Evolutionary conservation across 2,797 vertebrate species (phyloP).

Genomic region (Crax fasciolata): DNA sequence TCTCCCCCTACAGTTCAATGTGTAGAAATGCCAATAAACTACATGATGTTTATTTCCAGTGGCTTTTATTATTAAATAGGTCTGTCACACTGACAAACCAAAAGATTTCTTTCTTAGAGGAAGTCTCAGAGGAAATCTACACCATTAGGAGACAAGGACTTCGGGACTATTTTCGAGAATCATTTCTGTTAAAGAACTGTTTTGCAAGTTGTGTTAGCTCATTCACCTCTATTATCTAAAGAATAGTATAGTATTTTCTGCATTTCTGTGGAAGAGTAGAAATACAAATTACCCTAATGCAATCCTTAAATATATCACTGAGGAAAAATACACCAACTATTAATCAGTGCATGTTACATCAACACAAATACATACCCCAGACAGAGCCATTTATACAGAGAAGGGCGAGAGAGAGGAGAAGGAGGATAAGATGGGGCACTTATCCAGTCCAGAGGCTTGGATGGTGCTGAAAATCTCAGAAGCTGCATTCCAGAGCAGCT

Average conservation of each 20-base stretch:
- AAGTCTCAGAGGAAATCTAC: not conserved
- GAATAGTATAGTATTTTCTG: not conserved
- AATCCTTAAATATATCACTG: not conserved
- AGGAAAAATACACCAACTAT: not conserved
- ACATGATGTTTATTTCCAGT: constrained; percentile 7
- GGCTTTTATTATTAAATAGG: constrained; percentile 14
- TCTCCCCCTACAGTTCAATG: constrained; percentile 38
- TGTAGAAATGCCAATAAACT: constrained; percentile 43
- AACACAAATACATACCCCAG: not conserved
- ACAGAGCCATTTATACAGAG: not conserved
- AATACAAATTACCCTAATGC: not conserved
- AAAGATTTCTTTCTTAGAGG: not conserved
- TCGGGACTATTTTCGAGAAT: not conserved
- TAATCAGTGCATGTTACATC: not conserved
- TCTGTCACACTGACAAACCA: not conserved
- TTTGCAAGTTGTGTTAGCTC: not conserved
- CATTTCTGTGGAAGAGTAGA: not conserved
- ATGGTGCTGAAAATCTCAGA: not conserved
- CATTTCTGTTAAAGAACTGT: not conserved
- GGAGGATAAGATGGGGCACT: not conserved
- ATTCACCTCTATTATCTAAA: not conserved
- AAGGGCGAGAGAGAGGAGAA: not conserved
- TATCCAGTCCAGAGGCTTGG: not conserved
- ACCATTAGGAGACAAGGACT: not conserved
- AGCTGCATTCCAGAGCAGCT: not conserved